These are phyloP conservation scores for Drosophila emarginata DNA, from an alignment of 2,888 invertebrate species.

Conservation along the genomic window DNA sequence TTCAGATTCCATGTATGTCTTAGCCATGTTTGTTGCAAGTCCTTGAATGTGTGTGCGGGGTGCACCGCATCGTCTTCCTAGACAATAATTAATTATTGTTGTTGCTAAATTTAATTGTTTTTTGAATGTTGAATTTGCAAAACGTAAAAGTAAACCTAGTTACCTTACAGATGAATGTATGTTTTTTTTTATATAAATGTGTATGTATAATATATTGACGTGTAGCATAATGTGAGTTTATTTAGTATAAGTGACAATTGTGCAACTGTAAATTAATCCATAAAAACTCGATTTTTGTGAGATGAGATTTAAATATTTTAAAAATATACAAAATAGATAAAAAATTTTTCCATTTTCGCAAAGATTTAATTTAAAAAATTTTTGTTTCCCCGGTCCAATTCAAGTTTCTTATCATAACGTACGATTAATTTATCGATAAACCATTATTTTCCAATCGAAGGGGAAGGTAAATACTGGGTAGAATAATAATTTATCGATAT, in stretches of 20 bases:
- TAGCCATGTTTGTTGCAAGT: constrained; percentile 52
- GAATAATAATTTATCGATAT: no score
- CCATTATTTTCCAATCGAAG: no score
- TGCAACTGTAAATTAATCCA: constrained; percentile 62
- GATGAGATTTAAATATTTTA: constrained; percentile 3
- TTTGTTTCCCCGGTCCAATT: no score
- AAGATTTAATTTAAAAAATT: no score
- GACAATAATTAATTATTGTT: constrained; percentile 77
- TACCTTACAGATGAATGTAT: constrained; percentile 55
- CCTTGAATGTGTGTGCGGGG: constrained; percentile 33
- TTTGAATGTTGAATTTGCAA: constrained; percentile 69
- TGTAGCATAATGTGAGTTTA: constrained; percentile 59
- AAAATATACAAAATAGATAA: neutral
- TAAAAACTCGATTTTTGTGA: constrained; percentile 30
- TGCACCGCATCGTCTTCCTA: constrained; percentile 77
- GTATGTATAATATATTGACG: no score
- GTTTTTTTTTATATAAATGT: constrained; percentile 34
- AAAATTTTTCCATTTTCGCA: no score
- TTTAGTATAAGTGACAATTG: constrained; percentile 65
- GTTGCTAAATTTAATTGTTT: constrained; percentile 61
- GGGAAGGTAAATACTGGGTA: no score
- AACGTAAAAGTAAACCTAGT: constrained; percentile 66
- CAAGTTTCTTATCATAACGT: no score
- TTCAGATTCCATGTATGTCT: constrained; percentile 45
- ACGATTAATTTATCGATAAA: no score